Evolutionary conservation across 1,140 invertebrate genomes (phyloP), one percentile per base, ranked within the genome.

Genomic region (Leptinotarsa lineolata): DNA sequence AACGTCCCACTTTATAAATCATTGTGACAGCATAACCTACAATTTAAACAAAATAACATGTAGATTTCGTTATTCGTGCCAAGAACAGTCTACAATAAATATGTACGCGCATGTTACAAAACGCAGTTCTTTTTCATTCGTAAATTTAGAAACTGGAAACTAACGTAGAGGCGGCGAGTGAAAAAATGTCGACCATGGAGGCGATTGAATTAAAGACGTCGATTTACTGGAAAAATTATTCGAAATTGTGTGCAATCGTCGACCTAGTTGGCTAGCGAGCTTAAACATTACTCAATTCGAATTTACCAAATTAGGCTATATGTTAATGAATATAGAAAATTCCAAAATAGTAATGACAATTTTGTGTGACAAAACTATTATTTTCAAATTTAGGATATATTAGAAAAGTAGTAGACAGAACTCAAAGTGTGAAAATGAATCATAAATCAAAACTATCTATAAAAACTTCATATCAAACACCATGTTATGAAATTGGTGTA

Each of bases 291-390:
- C 59, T 71, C 76, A 81, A 79, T 73, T 60, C 60, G 54, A 45
- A 65, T 81, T 79, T 78, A 75, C 76, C 78, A 79, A 81, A 81
- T 81, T 79, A 76, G 77, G 78, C n/a, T 18, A 12, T 66, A 54
- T 54, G 8, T 39, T 39, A 8, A 39, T 39, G 30, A 39, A 39
- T 11, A 39, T 39, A 39, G 2, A 11, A 39, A 39, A 39, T 39
- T 39, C 30, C 2, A 11, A 39, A 39, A 39, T 11, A 39, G 30
- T 39, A 11, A 39, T 39, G 11, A 11, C 22, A 39, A 39, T 2
- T 3, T 39, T 39, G n/a, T n/a, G n/a, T n/a, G n/a, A n/a, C n/a
- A n/a, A n/a, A n/a, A n/a, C n/a, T n/a, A n/a, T 39, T 11, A 39
- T 39, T 39, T 11, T 39, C 0, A 0, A 39, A 39, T 39, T 39